Conservation (phyloP, 2,888 invertebrate genomes). For the Alloplasta piceator region DNA sequence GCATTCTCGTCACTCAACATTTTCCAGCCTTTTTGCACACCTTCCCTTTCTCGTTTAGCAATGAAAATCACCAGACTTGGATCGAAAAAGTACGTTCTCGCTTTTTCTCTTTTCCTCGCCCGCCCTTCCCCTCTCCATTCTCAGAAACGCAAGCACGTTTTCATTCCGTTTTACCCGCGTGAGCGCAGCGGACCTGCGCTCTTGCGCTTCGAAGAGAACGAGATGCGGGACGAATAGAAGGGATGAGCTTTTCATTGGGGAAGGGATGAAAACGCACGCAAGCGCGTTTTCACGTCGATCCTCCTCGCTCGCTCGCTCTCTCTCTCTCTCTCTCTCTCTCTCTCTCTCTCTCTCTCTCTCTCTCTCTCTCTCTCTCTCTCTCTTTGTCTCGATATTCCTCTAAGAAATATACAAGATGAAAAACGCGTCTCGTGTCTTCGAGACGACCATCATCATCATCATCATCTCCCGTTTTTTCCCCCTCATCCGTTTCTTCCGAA, state of each 20-base stretch:
- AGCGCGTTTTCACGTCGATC: slow-evolving; percentile 35
- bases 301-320: slow-evolving; percentile 7
- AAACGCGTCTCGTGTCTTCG: slow-evolving; percentile 24
- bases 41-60: slow-evolving; percentile 36
- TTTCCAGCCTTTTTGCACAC: slow-evolving; percentile 30
- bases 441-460: slow-evolving; percentile 14
- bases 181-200: slow-evolving; percentile 47
- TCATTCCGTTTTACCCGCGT: slow-evolving; percentile 31
- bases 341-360: slow-evolving; percentile 6
- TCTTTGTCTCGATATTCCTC: not conserved
- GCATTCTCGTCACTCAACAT: slow-evolving; percentile 28
- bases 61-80: slow-evolving; percentile 48
- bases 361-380: not conserved
- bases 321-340: not conserved
- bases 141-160: slow-evolving; percentile 45
- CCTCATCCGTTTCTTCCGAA: not conserved
- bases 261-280: slow-evolving; percentile 40
- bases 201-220: slow-evolving; percentile 22
- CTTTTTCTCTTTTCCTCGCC: not conserved
- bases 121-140: not conserved
- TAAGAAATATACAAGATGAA: not conserved
- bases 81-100: slow-evolving; percentile 24
- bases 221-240: slow-evolving; percentile 17
- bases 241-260: slow-evolving; percentile 3
- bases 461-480: not conserved